Evolutionary conservation across 2,797 vertebrate genomes (phyloP).

Genomic region (Molossus molossus): DNA sequence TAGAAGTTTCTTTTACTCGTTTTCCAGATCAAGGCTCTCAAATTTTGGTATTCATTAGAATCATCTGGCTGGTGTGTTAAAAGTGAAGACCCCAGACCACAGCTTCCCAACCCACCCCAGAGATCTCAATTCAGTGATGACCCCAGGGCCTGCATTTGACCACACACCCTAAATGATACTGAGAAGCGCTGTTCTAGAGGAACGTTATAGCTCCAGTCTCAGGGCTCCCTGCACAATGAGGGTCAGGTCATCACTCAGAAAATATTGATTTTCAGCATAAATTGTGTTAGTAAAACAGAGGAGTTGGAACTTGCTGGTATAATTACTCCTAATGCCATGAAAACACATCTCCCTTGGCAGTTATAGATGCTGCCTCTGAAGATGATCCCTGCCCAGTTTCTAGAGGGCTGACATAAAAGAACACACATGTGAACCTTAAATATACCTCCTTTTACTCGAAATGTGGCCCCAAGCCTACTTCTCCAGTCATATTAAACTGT

Average conservation of each 20-base stretch:
- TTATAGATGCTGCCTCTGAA: slow-evolving; percentile 22
- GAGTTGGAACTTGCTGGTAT: neutral
- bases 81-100: neutral
- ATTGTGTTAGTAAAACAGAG: slow-evolving; percentile 57
- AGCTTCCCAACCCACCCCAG: no score
- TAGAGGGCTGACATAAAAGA: neutral
- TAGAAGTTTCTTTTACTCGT: neutral
- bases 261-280: slow-evolving; percentile 63
- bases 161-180: neutral
- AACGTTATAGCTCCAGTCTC: neutral
- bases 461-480: fast-evolving
- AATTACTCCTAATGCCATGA: neutral
- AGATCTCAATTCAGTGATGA: neutral
- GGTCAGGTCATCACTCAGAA: neutral
- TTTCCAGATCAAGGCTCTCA: neutral
- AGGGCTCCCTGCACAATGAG: neutral
- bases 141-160: neutral
- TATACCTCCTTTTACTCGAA: neutral
- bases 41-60: neutral
- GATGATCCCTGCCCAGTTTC: neutral
- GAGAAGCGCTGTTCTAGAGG: neutral
- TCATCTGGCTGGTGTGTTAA: neutral
- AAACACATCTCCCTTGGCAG: slow-evolving; percentile 24
- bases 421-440: neutral
- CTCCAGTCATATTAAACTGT: neutral